phyloP scores from a whole-genome alignment of 2,888 invertebrate genomes.

The Cataglyphis altisquamis region DNA sequence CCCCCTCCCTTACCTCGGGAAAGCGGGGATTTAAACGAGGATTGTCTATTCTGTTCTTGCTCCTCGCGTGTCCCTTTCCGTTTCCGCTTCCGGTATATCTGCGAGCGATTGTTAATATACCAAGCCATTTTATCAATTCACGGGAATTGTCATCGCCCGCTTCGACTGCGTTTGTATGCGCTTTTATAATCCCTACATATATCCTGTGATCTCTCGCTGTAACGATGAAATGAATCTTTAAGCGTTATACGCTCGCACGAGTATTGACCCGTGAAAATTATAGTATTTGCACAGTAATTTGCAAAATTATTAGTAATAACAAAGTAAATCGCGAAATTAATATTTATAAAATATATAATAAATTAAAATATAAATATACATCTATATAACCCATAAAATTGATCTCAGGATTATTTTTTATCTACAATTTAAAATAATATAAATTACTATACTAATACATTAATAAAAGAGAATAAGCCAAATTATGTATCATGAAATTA shows the following conservation, averaged over 20 bases:
- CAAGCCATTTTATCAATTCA: conserved; percentile 52
- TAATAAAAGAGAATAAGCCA: background rate
- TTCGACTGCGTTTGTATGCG: conserved; percentile 6
- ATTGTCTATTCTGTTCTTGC: background rate
- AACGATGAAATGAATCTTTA: conserved; percentile 26
- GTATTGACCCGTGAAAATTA: conserved; percentile 12
- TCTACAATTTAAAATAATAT: background rate
- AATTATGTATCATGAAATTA: background rate
- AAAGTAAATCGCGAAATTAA: background rate
- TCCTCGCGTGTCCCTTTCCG: conserved; percentile 15
- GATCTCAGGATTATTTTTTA: background rate
- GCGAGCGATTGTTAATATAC: conserved; percentile 42
- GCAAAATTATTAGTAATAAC: background rate
- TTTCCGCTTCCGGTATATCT: conserved; percentile 39
- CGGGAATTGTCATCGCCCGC: conserved; percentile 35
- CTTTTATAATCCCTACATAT: background rate
- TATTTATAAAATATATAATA: background rate
- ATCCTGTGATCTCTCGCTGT: background rate
- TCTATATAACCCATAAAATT: background rate
- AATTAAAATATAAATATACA: too few species aligned
- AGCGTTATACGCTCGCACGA: background rate
- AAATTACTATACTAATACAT: background rate
- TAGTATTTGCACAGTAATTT: background rate
- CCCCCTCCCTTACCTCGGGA: background rate
- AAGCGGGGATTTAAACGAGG: background rate